phyloP scores from a whole-genome alignment of 2,113 vertebrate genomes.

The Malaclemys terrapin region DNA sequence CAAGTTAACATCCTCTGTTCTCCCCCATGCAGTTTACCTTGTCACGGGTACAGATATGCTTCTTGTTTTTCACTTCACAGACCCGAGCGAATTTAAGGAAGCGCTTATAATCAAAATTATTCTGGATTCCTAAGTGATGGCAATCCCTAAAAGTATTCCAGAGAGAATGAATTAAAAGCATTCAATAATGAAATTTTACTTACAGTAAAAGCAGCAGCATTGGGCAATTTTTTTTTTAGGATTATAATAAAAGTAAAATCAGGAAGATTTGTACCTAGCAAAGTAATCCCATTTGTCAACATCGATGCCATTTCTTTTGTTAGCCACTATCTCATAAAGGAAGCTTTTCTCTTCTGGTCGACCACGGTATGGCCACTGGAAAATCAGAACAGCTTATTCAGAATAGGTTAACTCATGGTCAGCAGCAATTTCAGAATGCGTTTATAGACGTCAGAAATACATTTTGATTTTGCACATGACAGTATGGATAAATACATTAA shows the following conservation, averaged over 20 bases:
- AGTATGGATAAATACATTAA: background rate
- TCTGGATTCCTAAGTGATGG: constrained; percentile 93
- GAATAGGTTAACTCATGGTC: background rate
- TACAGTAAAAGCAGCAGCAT: background rate
- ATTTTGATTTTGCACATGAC: background rate
- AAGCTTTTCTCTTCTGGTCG: constrained; percentile 89
- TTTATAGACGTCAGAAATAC: background rate
- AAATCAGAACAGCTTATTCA: background rate
- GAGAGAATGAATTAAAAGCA: constrained; percentile 1
- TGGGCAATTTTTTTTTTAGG: background rate
- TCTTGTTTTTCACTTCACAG: constrained; percentile 84
- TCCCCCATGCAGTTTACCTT: constrained; percentile 79
- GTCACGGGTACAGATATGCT: constrained; percentile 91
- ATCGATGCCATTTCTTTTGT: constrained; percentile 94
- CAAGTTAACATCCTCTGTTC: accelerated
- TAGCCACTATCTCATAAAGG: constrained; percentile 96
- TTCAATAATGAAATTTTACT: background rate
- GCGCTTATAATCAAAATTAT: constrained; percentile 93
- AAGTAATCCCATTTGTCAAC: constrained; percentile 99
- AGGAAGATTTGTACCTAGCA: constrained; percentile 84
- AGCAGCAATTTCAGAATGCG: background rate
- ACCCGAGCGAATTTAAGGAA: constrained; percentile 92
- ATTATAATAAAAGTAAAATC: background rate
- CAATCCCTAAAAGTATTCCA: constrained; percentile 87
- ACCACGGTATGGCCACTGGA: constrained; percentile 90